Percentiles rank a stretch among this genome's conserved stretches.
phyloP scores from a whole-genome alignment of 1,140 invertebrate genomes.

The Tribolium madens region DNA sequence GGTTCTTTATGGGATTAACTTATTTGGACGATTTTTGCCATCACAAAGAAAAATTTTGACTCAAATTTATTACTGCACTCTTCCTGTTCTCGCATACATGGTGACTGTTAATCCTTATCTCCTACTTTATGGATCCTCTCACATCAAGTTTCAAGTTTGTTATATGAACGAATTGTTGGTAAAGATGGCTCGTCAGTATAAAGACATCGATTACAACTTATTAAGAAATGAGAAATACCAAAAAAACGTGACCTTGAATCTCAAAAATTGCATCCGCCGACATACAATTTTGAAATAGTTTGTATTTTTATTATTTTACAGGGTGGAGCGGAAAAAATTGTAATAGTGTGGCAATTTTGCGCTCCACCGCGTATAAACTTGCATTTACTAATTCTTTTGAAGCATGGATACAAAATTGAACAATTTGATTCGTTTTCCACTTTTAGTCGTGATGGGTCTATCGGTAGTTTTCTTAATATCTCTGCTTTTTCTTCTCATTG shows the following conservation, averaged over 20 bases:
- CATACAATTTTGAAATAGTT: conserved; percentile 2
- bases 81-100: conserved; percentile 5
- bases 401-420: conserved; percentile 16
- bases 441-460: background rate
- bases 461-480: background rate
- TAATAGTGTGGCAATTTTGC: too few species aligned
- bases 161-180: background rate
- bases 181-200: background rate
- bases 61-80: background rate
- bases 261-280: background rate
- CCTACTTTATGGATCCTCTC: background rate
- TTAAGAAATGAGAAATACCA: background rate
- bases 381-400: too few species aligned
- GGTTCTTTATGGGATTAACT: background rate
- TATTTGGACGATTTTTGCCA: background rate
- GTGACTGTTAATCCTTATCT: background rate
- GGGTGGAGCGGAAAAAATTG: too few species aligned
- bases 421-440: background rate
- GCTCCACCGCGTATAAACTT: too few species aligned
- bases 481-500: background rate
- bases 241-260: background rate
- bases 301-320: background rate
- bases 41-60: background rate
- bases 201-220: background rate
- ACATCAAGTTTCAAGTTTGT: conserved; percentile 8